Base-by-base conservation (phyloP, 2,797 vertebrate species). In the Diplodus puntazzo region DNA sequence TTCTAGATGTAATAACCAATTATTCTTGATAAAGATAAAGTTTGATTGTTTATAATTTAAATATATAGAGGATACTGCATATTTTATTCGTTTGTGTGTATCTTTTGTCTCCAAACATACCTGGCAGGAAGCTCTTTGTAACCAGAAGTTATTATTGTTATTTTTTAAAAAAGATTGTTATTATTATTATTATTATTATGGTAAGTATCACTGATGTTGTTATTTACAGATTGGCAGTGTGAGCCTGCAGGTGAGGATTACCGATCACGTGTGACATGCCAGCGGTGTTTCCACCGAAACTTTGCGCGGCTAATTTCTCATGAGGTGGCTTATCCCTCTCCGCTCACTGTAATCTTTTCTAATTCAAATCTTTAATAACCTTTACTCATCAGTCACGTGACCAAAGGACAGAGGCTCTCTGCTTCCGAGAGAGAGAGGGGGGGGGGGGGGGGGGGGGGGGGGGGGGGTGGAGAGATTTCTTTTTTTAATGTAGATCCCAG, bases 321-420 rank as follows among this genome's bases (percentile, higher is more conserved):
- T 88, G 80, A 88, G 84, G 84, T 89, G 86, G 87, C 75, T 94
- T 89, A 94, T 90, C 91, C 82, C 82, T 84, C 79, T 82, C 81
- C 81, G 77, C 88, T 84, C 80, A 48, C 87, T 73, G 62, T 94
- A 92, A 94, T 91, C 91, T 91, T 87, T 85, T 84, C 85, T 92
- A 86, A 92, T 89, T 92, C 87, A 84, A 89, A 89, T 88, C 79
- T 90, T 89, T 91, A 87, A 82, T 91, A 94, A 92, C 89, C 88
- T 93, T 87, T 82, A 81, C 71, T 80, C 61, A 59, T 82, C 77
- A 43, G 39, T 81, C 85, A 88, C 73, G 78, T 88, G 87, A 80
- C 10, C 5, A 75, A 71, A 81, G 79, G 83, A 48, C 83, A 82
- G 77, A 62, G 68, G 30, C 27, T 43, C 3, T 17, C 50, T 62